phyloP scores from a whole-genome alignment of 2,888 invertebrate genomes.

The Furcula furcula region DNA sequence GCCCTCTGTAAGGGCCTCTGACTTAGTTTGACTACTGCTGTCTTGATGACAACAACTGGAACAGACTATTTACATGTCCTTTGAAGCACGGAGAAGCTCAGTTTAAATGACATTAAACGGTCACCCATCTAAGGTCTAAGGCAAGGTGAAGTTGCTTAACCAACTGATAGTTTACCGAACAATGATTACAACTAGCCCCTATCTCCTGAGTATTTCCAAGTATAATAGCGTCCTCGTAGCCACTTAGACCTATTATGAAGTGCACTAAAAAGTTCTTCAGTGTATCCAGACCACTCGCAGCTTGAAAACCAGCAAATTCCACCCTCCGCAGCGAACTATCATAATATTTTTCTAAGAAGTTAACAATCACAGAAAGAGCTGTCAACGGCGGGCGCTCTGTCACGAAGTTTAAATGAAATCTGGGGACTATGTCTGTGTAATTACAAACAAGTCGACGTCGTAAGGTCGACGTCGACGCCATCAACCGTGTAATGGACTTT shows the following conservation, averaged over 20 bases:
- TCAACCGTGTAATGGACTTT: slow-evolving; percentile 79
- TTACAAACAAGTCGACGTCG: slow-evolving; percentile 69
- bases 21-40: no score
- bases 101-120: no score
- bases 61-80: no score
- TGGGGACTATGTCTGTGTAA: slow-evolving; percentile 69
- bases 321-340: slow-evolving; percentile 11
- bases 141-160: no score
- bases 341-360: slow-evolving; percentile 50
- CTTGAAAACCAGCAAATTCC: not conserved
- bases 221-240: not conserved
- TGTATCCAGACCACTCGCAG: not conserved
- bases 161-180: no score
- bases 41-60: no score
- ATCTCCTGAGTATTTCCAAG: not conserved
- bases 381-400: slow-evolving; percentile 54
- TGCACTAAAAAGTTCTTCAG: not conserved
- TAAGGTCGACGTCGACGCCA: slow-evolving; percentile 61
- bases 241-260: not conserved
- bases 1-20: no score
- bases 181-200: no score
- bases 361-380: slow-evolving; percentile 58
- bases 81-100: no score
- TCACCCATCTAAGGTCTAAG: no score
- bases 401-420: slow-evolving; percentile 77